Evolutionary conservation across 2,888 invertebrate genomes (phyloP), one percentile per base, ranked within the genome.

Genomic region (Trichopria drosophilae): DNA sequence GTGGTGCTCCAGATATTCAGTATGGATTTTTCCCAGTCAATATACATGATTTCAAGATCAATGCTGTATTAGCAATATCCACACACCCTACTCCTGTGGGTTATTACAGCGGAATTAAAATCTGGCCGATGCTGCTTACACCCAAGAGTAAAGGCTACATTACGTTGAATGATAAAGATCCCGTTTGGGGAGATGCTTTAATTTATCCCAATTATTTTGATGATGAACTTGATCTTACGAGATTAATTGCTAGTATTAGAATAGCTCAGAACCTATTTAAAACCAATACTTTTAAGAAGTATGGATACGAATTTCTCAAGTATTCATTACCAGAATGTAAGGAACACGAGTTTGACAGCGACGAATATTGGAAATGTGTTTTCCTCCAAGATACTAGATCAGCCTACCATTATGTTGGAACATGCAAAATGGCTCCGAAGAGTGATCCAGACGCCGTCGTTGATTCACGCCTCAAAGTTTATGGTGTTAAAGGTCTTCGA

Each of bases 351-450:
- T 80, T 87, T 44, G 84, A 84, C 66, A 83, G 85, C 12, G 89
- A 91, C 65, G 87, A 85, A 52, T 91, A 90, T 67, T 90, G 90
- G 89, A 87, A 84, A 60, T 91, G 91, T 66, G 80, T 84, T 61
- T 75, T 88, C 35, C 82, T 88, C 47, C 88, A 89, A 67, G 40
- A 49, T 5, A 90, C 90, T 0, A 74, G 78, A 34, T 84, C 85
- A 1, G 88, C 89, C 58, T 90, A 90, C 68, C 90, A 90, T 76
- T 90, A 90, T 3, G 82, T 85, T 1, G 84, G 88, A 2, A 90
- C 90, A 0, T 86, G 86, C 62, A 90, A 90, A 75, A 90, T 91
- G 90, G 90, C 90, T 2, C 88, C 89, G 1, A 77, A 78, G 46
- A 81, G 80, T 57, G 90, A 90, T 69, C 80, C 81, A 3, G 83